These are phyloP conservation scores for Drosophila atripex DNA, from an alignment of 2,888 invertebrate genomes.

Conservation along the genomic window DNA sequence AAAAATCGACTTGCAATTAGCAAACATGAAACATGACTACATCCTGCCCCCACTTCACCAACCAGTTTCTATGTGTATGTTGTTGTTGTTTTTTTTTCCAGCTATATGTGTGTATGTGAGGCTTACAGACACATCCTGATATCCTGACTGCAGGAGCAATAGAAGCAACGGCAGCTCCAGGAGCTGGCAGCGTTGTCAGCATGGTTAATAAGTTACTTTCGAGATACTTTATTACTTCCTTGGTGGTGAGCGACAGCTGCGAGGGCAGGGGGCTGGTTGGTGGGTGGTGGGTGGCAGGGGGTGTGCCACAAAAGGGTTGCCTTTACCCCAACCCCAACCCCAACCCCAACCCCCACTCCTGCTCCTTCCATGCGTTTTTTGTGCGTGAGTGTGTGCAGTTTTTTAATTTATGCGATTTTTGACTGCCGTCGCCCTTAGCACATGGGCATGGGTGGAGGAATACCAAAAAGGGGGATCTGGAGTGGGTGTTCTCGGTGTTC, in stretches of 20 bases:
- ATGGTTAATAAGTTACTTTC: conserved; percentile 80
- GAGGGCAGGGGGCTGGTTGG: conserved; percentile 1
- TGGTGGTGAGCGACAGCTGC: conserved; percentile 59
- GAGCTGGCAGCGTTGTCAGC: conserved; percentile 73
- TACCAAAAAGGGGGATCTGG: not conserved
- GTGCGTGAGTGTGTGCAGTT: conserved; percentile 51
- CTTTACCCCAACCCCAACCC: too few relatives aligned
- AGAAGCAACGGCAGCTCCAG: conserved; percentile 41
- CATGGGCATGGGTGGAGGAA: conserved; percentile 3
- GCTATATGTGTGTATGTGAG: conserved; percentile 13
- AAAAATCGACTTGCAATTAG: conserved; percentile 80
- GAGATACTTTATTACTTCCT: conserved; percentile 80
- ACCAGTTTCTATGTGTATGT: not conserved
- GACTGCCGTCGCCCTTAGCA: conserved; percentile 47
- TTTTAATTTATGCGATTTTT: conserved; percentile 77
- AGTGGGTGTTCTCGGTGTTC: too few relatives aligned
- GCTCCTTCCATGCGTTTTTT: conserved; percentile 12
- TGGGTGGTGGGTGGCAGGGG: not conserved
- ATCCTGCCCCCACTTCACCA: not conserved
- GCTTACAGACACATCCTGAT: conserved; percentile 27
- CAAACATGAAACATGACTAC: conserved; percentile 74
- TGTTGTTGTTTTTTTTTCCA: conserved; percentile 11
- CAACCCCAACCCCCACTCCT: not conserved
- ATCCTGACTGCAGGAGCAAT: conserved; percentile 26
- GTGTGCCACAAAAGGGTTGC: conserved; percentile 40